These are phyloP conservation scores for Zoanthus gigantus DNA, from an alignment of 92 coral and sea anemone species.

Conservation along the genomic window DNA sequence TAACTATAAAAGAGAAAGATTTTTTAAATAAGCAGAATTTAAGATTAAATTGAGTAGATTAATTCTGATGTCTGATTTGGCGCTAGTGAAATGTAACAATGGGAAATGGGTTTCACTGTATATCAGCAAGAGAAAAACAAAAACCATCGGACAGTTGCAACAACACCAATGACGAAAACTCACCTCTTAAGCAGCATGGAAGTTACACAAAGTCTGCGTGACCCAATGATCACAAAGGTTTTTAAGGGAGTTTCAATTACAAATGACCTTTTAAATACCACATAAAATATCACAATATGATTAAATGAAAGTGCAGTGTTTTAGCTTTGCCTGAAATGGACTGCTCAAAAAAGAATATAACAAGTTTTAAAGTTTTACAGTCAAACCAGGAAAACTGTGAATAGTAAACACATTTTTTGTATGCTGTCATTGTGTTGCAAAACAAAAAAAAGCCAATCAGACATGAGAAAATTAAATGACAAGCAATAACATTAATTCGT, in stretches of 20 bases:
- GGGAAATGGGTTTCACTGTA: not conserved
- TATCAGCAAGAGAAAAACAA: not conserved
- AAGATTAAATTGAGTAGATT: constrained; percentile 4
- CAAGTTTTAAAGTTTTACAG: not conserved
- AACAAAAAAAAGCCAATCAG: not conserved
- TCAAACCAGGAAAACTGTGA: constrained; percentile 1
- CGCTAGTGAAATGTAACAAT: not conserved
- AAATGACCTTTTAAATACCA: not conserved
- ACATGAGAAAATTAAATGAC: not conserved
- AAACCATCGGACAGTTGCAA: not conserved
- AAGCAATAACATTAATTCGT: not conserved
- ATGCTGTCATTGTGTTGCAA: not conserved
- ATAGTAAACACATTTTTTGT: not conserved
- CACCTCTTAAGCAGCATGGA: not conserved
- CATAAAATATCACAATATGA: not conserved
- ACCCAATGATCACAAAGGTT: constrained; percentile 13
- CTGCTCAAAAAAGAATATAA: not conserved
- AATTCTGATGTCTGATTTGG: constrained; percentile 5
- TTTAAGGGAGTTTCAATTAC: constrained; percentile 11
- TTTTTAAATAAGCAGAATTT: not conserved
- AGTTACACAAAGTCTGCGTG: constrained; percentile 8
- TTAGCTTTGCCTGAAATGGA: not conserved
- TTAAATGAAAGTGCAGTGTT: not conserved
- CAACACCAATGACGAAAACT: not conserved
- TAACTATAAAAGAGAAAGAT: constrained; percentile 6